Percentiles rank a stretch among this genome's conserved stretches.
These are phyloP conservation scores for Tor tambroides DNA, from an alignment of 2,113 vertebrate genomes.

Conservation along the genomic window DNA sequence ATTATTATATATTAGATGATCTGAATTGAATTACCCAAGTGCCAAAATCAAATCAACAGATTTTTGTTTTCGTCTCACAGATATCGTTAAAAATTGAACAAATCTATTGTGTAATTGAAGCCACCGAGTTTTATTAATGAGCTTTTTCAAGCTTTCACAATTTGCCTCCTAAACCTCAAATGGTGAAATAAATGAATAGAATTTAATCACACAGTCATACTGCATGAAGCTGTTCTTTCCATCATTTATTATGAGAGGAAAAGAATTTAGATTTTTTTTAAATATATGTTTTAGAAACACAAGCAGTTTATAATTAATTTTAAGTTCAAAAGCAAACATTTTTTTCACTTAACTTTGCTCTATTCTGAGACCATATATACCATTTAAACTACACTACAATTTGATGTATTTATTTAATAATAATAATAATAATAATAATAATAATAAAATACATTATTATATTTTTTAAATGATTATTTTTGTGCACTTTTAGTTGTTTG, in stretches of 20 bases:
- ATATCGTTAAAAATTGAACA: constrained; percentile 60
- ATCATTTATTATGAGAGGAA: neutral
- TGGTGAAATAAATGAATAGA: constrained; percentile 40
- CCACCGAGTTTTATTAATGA: constrained; percentile 34
- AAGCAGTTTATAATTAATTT: neutral
- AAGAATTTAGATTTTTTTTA: neutral
- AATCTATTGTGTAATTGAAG: constrained; percentile 54
- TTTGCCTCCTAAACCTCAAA: constrained; percentile 12
- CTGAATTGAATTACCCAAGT: constrained; percentile 74
- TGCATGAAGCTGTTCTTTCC: constrained; percentile 9
- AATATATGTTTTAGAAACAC: neutral
- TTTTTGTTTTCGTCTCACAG: constrained; percentile 59
- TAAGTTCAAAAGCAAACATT: neutral
- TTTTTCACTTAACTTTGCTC: neutral
- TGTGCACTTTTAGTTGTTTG: neutral
- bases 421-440: neutral
- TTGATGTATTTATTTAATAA: neutral
- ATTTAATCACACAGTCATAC: constrained; percentile 11
- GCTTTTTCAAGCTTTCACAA: constrained; percentile 42
- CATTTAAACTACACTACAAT: neutral
- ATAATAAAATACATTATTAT: neutral
- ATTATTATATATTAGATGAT: constrained; percentile 68
- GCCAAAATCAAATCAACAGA: constrained; percentile 65
- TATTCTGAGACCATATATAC: neutral
- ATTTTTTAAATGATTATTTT: neutral